These are phyloP conservation scores for Acipenser ruthenus DNA, from an alignment of 2,797 vertebrate species.

Conservation along the genomic window DNA sequence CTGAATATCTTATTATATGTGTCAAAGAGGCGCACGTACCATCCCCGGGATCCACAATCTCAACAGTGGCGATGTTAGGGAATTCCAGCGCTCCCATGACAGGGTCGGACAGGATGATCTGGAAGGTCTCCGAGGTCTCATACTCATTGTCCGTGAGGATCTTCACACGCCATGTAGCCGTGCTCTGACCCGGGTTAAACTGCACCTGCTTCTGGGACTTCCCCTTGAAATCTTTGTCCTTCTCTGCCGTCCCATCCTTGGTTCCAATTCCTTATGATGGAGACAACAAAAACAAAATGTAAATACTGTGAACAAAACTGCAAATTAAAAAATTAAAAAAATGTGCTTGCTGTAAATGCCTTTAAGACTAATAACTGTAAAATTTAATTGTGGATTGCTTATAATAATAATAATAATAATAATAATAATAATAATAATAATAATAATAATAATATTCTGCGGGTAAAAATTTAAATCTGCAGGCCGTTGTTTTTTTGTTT, in stretches of 20 bases:
- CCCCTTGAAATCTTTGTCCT: slow-evolving; percentile 75
- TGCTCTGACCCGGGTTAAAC: slow-evolving; percentile 76
- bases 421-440: too few relatives aligned
- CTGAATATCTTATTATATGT: background rate
- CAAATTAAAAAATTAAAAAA: too few relatives aligned
- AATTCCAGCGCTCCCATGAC: slow-evolving; percentile 75
- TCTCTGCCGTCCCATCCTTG: slow-evolving; percentile 72
- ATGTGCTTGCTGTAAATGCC: too few relatives aligned
- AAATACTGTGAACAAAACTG: too few relatives aligned
- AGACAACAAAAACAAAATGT: background rate
- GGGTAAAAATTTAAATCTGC: too few relatives aligned
- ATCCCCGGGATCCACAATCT: slow-evolving; percentile 79
- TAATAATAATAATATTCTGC: too few relatives aligned
- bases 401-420: too few relatives aligned
- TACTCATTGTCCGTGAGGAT: slow-evolving; percentile 75
- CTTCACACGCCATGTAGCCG: slow-evolving; percentile 70
- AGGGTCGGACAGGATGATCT: slow-evolving; percentile 73
- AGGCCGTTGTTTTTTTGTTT: too few relatives aligned
- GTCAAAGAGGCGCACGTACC: slow-evolving; percentile 41
- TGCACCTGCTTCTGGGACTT: slow-evolving; percentile 74
- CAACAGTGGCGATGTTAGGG: slow-evolving; percentile 60
- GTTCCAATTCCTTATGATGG: slow-evolving; percentile 63
- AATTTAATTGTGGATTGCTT: too few relatives aligned
- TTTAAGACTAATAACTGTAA: too few relatives aligned
- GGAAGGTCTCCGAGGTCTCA: slow-evolving; percentile 74